These are phyloP conservation scores for Amiota minor DNA, from an alignment of 2,888 invertebrate species.

Conservation along the genomic window DNA sequence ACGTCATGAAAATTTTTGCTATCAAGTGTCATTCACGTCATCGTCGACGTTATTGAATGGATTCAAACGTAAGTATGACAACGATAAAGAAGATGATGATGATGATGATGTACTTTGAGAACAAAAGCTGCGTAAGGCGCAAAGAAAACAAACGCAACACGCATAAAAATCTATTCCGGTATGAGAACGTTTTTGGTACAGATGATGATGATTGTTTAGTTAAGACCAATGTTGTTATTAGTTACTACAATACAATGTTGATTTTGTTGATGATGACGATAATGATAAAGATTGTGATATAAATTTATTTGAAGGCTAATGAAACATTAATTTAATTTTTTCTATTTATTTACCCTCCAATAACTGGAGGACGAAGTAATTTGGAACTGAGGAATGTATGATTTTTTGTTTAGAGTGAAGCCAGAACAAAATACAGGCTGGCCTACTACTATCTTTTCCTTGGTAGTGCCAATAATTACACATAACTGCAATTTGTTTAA, in stretches of 20 bases:
- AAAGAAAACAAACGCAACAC: constrained; percentile 21
- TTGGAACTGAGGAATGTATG: too few relatives aligned
- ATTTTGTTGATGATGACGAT: constrained; percentile 41
- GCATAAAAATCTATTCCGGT: background rate
- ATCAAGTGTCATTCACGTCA: constrained; percentile 49
- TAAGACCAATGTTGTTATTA: too few relatives aligned
- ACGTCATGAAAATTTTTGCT: constrained; percentile 53
- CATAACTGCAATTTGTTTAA: too few relatives aligned
- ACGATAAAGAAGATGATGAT: constrained; percentile 9
- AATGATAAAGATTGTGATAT: constrained; percentile 45
- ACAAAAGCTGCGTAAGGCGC: constrained; percentile 25
- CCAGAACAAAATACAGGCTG: too few relatives aligned
- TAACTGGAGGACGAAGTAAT: too few relatives aligned
- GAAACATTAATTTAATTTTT: constrained; percentile 60
- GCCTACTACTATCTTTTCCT: too few relatives aligned
- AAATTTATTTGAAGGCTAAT: constrained; percentile 59
- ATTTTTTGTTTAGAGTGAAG: too few relatives aligned
- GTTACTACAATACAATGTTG: constrained; percentile 35
- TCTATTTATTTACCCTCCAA: background rate
- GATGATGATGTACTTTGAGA: constrained; percentile 19
- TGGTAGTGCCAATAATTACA: too few relatives aligned
- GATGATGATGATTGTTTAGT: too few relatives aligned
- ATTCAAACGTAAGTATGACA: background rate
- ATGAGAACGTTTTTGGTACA: too few relatives aligned
- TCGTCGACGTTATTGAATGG: constrained; percentile 13